phyloP scores from a whole-genome alignment of 2,888 invertebrate genomes.

The Thalpophila matura region DNA sequence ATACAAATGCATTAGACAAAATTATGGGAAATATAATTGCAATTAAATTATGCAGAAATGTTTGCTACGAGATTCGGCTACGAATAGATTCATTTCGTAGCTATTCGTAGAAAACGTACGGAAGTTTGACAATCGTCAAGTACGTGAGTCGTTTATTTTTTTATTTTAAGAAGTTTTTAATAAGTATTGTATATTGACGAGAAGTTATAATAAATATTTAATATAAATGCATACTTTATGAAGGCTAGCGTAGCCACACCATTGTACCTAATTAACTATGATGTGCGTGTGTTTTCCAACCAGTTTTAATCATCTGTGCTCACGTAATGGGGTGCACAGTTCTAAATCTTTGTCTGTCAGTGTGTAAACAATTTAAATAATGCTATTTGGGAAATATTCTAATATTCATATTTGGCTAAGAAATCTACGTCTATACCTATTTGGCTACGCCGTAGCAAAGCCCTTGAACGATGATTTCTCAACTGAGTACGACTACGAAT shows the following conservation, averaged over 20 bases:
- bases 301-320: background rate
- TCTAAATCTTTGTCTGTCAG: constrained; percentile 6
- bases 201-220: background rate
- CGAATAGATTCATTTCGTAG: background rate
- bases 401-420: background rate
- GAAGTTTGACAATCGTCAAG: background rate
- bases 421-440: background rate
- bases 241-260: background rate
- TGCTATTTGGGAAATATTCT: background rate
- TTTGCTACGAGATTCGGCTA: constrained; percentile 28
- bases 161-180: background rate
- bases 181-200: background rate
- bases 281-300: no score
- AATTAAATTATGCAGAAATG: background rate
- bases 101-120: background rate
- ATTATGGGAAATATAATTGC: background rate
- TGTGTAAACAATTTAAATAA: no score
- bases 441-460: constrained; percentile 22
- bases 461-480: background rate
- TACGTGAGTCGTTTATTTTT: background rate
- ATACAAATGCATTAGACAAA: background rate
- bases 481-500: background rate
- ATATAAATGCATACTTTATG: background rate
- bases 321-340: background rate
- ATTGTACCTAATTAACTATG: background rate